Conservation (phyloP, 2,888 invertebrate genomes). For the Lathronympha strigana region DNA sequence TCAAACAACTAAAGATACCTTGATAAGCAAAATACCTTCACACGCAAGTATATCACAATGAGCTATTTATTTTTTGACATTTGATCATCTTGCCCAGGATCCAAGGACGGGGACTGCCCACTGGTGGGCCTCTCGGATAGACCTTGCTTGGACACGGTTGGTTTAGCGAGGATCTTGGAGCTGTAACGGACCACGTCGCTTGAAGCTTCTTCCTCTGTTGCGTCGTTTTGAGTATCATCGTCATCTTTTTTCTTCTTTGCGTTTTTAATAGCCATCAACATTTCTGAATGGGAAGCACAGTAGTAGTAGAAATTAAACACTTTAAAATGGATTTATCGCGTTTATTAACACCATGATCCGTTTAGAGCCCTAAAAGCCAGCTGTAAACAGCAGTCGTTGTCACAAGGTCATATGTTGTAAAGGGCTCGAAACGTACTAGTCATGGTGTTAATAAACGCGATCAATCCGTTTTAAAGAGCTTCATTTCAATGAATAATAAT, state of each 20-base stretch:
- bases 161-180: slow-evolving; percentile 31
- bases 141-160: slow-evolving; percentile 12
- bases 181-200: slow-evolving; percentile 7
- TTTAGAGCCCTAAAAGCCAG: no score
- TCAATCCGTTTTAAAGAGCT: no score
- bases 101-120: not conserved
- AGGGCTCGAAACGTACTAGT: no score
- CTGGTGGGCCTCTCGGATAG: not conserved
- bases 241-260: slow-evolving; percentile 65
- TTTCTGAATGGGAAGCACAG: slow-evolving; percentile 58
- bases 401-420: no score
- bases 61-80: not conserved
- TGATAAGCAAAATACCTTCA: no score
- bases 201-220: not conserved
- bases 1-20: no score
- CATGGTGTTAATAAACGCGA: no score
- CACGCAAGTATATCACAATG: no score
- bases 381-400: no score
- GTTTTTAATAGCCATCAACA: slow-evolving; percentile 67
- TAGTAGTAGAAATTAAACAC: not conserved
- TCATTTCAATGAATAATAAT: no score
- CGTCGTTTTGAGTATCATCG: slow-evolving; percentile 43
- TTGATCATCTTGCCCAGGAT: not conserved
- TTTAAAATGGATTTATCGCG: no score
- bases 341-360: no score